Base-by-base conservation (phyloP, 2,888 invertebrate species). In the Amphipyra berbera region DNA sequence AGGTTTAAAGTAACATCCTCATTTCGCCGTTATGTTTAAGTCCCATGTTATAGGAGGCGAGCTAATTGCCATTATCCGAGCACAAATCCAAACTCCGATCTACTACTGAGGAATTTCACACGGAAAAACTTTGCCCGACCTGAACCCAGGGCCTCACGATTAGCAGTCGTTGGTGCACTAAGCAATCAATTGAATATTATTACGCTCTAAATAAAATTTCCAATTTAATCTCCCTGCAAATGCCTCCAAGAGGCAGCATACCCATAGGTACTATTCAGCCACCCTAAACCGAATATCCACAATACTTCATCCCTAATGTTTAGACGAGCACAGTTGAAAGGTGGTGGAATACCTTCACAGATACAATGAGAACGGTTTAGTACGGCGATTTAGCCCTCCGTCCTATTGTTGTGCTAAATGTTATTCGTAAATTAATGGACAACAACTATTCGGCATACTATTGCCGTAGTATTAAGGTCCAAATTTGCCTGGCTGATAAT, bases 341-440 rank as follows among this genome's bases (percentile, higher is more conserved):
- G 91, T 91, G 90, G 85, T 81, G 82, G 88, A 90, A 88, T 91
- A 92, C 92, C 92, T 92, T 88, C 82, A 84, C 70, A 81, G 82
- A 87, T 77, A 88, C 91, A 91, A 92, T 89, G 74, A 86, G 79
- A 81, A 79, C 76, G 86, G 84, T 91, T 92, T 90, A 90, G 89
- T 91, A 90, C 88, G 82, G 82, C 86, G 87, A 87, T 87, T 89
- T 89, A 88, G 86, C 87, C 88, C 84, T 83, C 87, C 82, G 78
- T 79, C 68, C 78, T 62, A 85, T 83, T 88, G 78, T 78, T 77
- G 75, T 75, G 77, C 52, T 73, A 68, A 79, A 79, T 81, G 78
- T 79, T 81, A 78, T 78, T 76, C 78, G 71, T 76, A 76, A 68
- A 71, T 58, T 73, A 73, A 63, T 66, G 37, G 21, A 35, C 13